Percentiles rank a stretch among this genome's conserved stretches.
These are phyloP conservation scores for Cyprinodon diabolis DNA, from an alignment of 2,797 vertebrate species.

Conservation along the genomic window DNA sequence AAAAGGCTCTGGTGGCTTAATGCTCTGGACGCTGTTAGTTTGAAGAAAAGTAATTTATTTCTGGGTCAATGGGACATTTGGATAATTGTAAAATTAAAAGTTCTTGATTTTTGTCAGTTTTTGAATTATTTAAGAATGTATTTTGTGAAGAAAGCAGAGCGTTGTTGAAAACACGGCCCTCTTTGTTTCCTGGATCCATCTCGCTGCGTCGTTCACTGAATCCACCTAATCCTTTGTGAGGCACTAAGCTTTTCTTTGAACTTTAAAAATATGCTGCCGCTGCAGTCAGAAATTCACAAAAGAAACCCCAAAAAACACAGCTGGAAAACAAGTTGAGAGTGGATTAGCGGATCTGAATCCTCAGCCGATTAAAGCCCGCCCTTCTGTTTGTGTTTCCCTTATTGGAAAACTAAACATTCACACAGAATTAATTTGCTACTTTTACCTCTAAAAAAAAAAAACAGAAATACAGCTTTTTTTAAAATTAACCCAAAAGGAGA, in stretches of 20 bases:
- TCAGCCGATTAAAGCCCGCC: background rate
- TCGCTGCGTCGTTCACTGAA: conserved; percentile 31
- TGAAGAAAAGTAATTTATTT: conserved; percentile 7
- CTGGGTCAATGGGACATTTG: background rate
- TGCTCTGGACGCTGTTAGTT: background rate
- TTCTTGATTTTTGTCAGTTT: background rate
- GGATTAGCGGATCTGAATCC: background rate
- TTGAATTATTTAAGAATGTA: background rate
- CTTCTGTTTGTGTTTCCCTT: background rate
- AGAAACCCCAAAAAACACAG: conserved; percentile 15
- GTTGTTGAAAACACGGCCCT: background rate
- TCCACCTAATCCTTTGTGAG: conserved; percentile 52
- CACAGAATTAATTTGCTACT: background rate
- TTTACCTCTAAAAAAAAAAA: background rate
- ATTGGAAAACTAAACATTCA: conserved; percentile 2
- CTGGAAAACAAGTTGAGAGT: conserved; percentile 25
- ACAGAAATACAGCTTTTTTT: background rate
- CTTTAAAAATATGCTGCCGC: conserved; percentile 48
- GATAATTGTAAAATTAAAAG: background rate
- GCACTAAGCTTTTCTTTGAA: conserved; percentile 66
- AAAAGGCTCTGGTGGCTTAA: background rate
- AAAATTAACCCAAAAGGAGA: background rate
- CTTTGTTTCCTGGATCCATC: conserved; percentile 19
- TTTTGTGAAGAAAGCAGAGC: background rate
- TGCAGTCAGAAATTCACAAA: conserved; percentile 32